Evolutionary conservation across 2,888 invertebrate genomes (phyloP), one percentile per base, ranked within the genome.

Genomic region (Cosmopolites sordidus): DNA sequence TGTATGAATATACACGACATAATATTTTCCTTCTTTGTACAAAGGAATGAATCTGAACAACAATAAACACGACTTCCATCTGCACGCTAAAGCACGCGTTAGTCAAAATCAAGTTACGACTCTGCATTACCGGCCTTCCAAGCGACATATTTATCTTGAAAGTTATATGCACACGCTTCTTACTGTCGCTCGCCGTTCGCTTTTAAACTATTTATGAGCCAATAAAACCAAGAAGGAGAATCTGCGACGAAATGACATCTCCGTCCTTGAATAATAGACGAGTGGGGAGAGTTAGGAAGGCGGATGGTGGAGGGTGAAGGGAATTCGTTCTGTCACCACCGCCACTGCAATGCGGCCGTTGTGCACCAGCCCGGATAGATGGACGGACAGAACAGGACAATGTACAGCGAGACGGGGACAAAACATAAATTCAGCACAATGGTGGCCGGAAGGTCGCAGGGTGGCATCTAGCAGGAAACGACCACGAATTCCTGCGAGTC

Each of bases 391-490:
- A 63, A 61, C 68, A 68, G 69, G 69, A 70, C 70, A 71, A 69
- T 70, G 67, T 66, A 63, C 69, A 65, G 33, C 51, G 22, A 22
- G 22, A 51, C 58, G 57, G 65, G 66, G 61, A 66, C 68, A 68
- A 69, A 65, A 69, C 70, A 72, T 72, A 72, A 72, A 72, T 72
- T 66, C 65, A 60, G 69, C 63, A 71, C 72, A 71, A 71, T 71
- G 39, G 67, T 66, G 65, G 66, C 67, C 68, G 71, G 69, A 70
- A 69, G 70, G 65, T 68, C 64, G 64, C 66, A 65, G 64, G 67
- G 64, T 66, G 66, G 67, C 66, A 64, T 66, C 68, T 22, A 3
- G 64, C 71, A 70, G 71, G 71, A 68, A 67, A 64, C 57, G 62
- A 64, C 63, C 22, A 22, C 22, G 22, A 22, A 22, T 22, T 22